Base-by-base conservation (phyloP, 1,140 invertebrate species). In the Anoplophora glabripennis region DNA sequence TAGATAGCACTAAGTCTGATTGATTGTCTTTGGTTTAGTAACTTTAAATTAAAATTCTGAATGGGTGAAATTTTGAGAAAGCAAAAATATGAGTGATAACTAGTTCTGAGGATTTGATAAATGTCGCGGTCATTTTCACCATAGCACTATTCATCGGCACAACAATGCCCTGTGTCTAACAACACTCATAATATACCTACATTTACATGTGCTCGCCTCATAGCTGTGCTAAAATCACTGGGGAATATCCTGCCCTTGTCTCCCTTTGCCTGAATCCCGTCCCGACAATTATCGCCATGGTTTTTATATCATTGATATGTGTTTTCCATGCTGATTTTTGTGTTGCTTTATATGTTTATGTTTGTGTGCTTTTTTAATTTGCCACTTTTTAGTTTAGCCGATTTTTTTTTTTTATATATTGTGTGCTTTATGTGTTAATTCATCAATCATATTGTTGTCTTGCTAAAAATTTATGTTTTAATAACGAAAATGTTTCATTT, bases 221-320 rank as follows among this genome's bases (percentile, higher is more conserved):
- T 72, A 66, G 63, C 64, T 72, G 70, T 72, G 68, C 68, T 70
- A 72, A 72, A 72, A 62, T 64, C 64, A 68, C 64, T 66, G 68
- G 70, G 70, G 61, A 62, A 45, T 60, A 47, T 37, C 59, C 51
- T 36, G 59, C 47, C 35, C n/a, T 34, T 34, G 7, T 44, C 18
- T 33, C 52, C 18, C n/a, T 44, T 14, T 36, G 33, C 36, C 35
- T 12, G 33, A 28, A 37, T 53, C 21, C 48, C 33, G 51, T 44
- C 17, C 48, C 57, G 46, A 41, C 52, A 46, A 41, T 36, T 59
- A 59, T 53, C 57, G 48, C 48, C 38, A 52, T 52, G 35, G 48
- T 40, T 52, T n/a, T 51, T 17, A 42, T 21, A 59, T 59, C 53
- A 59, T 63, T 33, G 57, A 58, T 56, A 53, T 58, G 44, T 64